Conservation (phyloP, 2,888 invertebrate species). For the Sylvicola cinctus region DNA sequence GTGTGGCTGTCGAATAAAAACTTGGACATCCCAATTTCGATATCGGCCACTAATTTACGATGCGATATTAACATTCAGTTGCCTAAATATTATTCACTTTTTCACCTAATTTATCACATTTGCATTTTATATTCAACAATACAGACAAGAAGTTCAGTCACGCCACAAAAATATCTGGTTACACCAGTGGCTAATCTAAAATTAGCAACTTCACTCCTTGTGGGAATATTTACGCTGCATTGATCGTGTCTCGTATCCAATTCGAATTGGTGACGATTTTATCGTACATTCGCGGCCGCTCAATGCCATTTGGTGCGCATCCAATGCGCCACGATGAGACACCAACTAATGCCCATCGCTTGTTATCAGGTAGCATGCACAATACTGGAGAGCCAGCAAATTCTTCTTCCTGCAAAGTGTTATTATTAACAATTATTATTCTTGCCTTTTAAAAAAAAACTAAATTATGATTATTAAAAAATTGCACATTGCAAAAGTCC, state of each 20-base stretch:
- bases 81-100: too few species aligned
- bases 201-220: too few species aligned
- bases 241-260: slow-evolving; percentile 64
- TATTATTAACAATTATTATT: slow-evolving; percentile 1
- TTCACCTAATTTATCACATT: too few species aligned
- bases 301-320: slow-evolving; percentile 47
- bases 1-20: too few species aligned
- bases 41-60: too few species aligned
- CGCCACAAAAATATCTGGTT: too few species aligned
- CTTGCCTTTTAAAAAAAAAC: background rate
- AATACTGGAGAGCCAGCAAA: slow-evolving; percentile 73
- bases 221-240: slow-evolving; percentile 17
- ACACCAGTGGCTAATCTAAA: too few species aligned
- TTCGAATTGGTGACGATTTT: slow-evolving; percentile 63
- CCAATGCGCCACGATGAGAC: slow-evolving; percentile 74
- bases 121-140: too few species aligned
- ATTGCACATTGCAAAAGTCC: background rate
- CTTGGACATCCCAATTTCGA: too few species aligned
- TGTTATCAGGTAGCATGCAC: slow-evolving; percentile 48
- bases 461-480: slow-evolving; percentile 4
- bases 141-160: too few species aligned
- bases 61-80: too few species aligned
- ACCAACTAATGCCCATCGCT: slow-evolving; percentile 59
- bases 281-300: slow-evolving; percentile 64
- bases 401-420: slow-evolving; percentile 75